These are phyloP conservation scores for Dermatophagoides farinae DNA, from an alignment of 1,140 invertebrate genomes.

Conservation along the genomic window DNA sequence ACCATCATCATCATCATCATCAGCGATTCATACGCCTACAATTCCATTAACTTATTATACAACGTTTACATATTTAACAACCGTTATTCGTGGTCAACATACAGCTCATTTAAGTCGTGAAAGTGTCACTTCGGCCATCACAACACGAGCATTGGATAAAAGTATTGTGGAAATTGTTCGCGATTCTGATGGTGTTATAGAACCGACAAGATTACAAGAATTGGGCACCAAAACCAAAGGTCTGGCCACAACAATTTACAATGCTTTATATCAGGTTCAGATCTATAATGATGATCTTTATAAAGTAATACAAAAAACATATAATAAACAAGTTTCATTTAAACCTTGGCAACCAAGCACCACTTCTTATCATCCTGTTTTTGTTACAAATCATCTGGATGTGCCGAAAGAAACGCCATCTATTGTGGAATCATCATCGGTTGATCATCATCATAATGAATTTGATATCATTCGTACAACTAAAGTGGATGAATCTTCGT, in stretches of 20 bases:
- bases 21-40: slow-evolving; percentile 12
- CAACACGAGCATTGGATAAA: slow-evolving; percentile 13
- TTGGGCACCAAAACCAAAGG: slow-evolving; percentile 15
- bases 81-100: slow-evolving; percentile 16
- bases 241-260: slow-evolving; percentile 14
- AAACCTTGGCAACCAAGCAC: not conserved
- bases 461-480: slow-evolving; percentile 13
- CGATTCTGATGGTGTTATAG: slow-evolving; percentile 1
- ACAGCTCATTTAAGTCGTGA: slow-evolving; percentile 12
- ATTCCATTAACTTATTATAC: slow-evolving; percentile 15
- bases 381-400: slow-evolving; percentile 2
- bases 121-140: slow-evolving; percentile 4
- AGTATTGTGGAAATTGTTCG: slow-evolving; percentile 10
- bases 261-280: slow-evolving; percentile 10
- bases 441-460: not conserved
- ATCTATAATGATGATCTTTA: slow-evolving; percentile 12
- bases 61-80: slow-evolving; percentile 18
- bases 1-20: not conserved
- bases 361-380: not conserved
- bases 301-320: slow-evolving; percentile 12
- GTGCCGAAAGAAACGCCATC: not conserved
- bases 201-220: slow-evolving; percentile 10
- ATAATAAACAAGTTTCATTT: not conserved
- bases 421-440: not conserved
- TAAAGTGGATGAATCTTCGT: not conserved